Base-by-base conservation (phyloP, 2,113 vertebrate species). In the Tychaedon coryphoeus region DNA sequence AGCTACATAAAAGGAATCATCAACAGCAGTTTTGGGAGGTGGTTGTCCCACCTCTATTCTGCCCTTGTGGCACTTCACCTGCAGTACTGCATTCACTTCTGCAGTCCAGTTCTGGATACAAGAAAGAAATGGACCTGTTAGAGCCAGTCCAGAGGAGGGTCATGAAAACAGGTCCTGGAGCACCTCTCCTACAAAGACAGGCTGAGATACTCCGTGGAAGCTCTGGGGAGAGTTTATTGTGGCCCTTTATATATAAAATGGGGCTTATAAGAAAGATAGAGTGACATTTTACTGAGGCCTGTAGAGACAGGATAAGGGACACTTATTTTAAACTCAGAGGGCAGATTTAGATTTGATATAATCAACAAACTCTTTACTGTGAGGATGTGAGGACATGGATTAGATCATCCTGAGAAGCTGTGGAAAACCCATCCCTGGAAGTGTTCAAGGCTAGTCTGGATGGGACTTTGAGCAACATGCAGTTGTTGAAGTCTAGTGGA, bases 241-340 rank as follows among this genome's bases (percentile, higher is more conserved):
- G 36, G 3, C 12, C 6, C 6, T 10, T 56, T 14, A 4, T 45
- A 14, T 11, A 17, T 12, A 26, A 64, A 64, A 24, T 0, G 0
- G 14, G 2, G 5, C 2, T 51, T 57, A 20, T 5, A 38, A 45
- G 13, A 60, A 73, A 60, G 22, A 25, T 10, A 15, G 9, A 29
- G 33, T n/a, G 28, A 20, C 23, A n/a, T 66, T 73, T 81, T 51
- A 29, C 23, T 2, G 4, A 45, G 33, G 8, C 3, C 38, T 74
- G n/a, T 45, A 60, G 3, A 53, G 23, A 25, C 15, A 51, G 43
- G 19, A 20, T 11, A 29, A 58, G 13, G 15, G 18, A 73, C 18
- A 14, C 7, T 48, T 54, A 23, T 14, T 73, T 66, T n/a, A 58
- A 58, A 45, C 8, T 38, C 15, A 51, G 53, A 38, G 4, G 15